Conservation (phyloP, 2,113 vertebrate genomes). For the Penelope pileata region DNA sequence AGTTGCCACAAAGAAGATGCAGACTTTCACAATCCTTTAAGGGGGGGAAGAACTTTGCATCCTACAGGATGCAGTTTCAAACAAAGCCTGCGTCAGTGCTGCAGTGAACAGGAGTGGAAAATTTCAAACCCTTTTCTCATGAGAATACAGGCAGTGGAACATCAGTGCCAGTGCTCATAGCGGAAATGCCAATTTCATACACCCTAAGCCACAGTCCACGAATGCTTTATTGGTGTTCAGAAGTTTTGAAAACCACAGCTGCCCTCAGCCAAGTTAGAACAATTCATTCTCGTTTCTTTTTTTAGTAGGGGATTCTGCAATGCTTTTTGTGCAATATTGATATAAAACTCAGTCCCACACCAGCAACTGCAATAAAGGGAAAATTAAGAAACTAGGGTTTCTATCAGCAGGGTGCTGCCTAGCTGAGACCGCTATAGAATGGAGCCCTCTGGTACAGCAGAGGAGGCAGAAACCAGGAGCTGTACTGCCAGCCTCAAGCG, state of each 20-base stretch:
- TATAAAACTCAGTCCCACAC: not conserved
- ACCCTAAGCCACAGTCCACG: not conserved
- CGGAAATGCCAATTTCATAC: not conserved
- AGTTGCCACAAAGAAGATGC: not conserved
- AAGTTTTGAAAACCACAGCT: constrained; percentile 9
- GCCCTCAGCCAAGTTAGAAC: not conserved
- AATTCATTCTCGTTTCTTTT: not conserved
- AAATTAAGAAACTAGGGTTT: not conserved
- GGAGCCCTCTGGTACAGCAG: not conserved
- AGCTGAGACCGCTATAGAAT: not conserved
- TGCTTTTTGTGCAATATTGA: not conserved
- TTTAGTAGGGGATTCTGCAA: not conserved
- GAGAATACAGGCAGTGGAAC: not conserved
- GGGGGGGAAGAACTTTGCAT: not conserved
- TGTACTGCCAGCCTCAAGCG: not conserved
- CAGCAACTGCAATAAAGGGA: not conserved
- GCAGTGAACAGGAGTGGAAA: not conserved
- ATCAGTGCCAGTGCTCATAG: not conserved
- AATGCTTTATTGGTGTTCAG: not conserved
- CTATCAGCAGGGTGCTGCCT: not conserved
- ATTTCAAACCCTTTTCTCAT: not conserved
- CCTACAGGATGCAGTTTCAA: not conserved
- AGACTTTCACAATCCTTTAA: constrained; percentile 32
- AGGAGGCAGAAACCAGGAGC: not conserved
- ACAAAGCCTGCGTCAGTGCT: not conserved